These are phyloP conservation scores for Drosophila fuyamai DNA, from an alignment of 1,140 invertebrate species.

Conservation along the genomic window DNA sequence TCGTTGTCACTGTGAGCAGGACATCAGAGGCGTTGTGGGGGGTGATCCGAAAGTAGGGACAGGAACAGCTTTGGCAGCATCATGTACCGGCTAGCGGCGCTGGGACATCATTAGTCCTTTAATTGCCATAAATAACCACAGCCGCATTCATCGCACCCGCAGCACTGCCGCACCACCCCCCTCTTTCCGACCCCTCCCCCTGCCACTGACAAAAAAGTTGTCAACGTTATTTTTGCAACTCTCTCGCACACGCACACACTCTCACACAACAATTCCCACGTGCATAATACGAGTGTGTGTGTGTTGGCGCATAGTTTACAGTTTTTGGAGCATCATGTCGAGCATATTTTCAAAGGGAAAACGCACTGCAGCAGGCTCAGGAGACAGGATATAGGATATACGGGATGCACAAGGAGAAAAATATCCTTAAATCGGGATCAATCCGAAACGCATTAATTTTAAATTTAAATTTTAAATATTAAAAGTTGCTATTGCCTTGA, in stretches of 20 bases:
- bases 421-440: no score
- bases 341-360: slow-evolving; percentile 69
- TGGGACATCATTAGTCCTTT: slow-evolving; percentile 83
- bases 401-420: slow-evolving; percentile 1
- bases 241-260: slow-evolving; percentile 38
- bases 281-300: slow-evolving; percentile 55
- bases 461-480: no score
- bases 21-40: neutral
- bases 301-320: slow-evolving; percentile 52
- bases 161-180: slow-evolving; percentile 12
- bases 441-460: no score
- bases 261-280: slow-evolving; percentile 62
- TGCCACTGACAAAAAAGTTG: slow-evolving; percentile 62
- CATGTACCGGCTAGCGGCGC: slow-evolving; percentile 62
- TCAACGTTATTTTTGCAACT: slow-evolving; percentile 77
- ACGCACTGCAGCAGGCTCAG: slow-evolving; percentile 48
- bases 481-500: no score
- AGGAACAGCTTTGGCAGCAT: slow-evolving; percentile 44
- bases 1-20: slow-evolving; percentile 14
- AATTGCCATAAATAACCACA: slow-evolving; percentile 83
- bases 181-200: neutral
- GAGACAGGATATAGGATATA: slow-evolving; percentile 44
- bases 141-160: slow-evolving; percentile 48
- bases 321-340: slow-evolving; percentile 69
- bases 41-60: slow-evolving; percentile 6